Base-by-base conservation (phyloP, 2,888 invertebrate species). In the Eueremaeus valkanovi region DNA sequence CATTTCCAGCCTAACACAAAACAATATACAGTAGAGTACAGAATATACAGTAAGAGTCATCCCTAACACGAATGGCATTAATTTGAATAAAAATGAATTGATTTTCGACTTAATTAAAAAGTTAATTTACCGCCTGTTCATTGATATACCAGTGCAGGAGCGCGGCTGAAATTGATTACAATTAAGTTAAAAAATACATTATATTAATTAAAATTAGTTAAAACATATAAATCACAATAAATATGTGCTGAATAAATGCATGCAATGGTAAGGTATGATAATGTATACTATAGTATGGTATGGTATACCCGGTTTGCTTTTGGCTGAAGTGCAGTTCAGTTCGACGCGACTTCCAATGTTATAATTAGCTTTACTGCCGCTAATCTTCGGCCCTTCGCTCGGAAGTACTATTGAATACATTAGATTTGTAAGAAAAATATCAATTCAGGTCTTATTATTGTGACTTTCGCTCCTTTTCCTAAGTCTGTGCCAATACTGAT, bases 61-160 rank as follows among this genome's bases (percentile, higher is more conserved):
- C 36, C 11, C 29, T 72, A 36, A 27, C 42, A 40, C 40, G 40
- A 72, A 29, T n/a, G 16, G 42, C 21, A 33, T 68, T 68, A 24
- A 68, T 31, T 27, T 5, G 21, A 16, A 3, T 27, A 66, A 18
- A 33, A 8, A 16, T 5, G 6, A 66, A 66, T 21, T 31, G 21
- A 31, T 40, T 72, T 42, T 21, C 3, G 16, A 18, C 3, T 18
- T 27, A 72, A 49, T 72, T 72, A 72, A 73, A 51, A 29, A 33
- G 1, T 51, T 68, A 24, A 78, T 79, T 83, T 85, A 90, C 90
- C 87, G 89, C 89, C 82, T 87, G 86, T 75, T 89, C 89, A 82
- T 91, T 91, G 82, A 91, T 88, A 81, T 90, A 87, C 91, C 91
- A 91, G 74, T 90, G 90, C 82, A 91, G 88, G 81, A 90, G 89